Conservation (phyloP, 2,888 invertebrate species). For the Eristalis arbustorum region DNA sequence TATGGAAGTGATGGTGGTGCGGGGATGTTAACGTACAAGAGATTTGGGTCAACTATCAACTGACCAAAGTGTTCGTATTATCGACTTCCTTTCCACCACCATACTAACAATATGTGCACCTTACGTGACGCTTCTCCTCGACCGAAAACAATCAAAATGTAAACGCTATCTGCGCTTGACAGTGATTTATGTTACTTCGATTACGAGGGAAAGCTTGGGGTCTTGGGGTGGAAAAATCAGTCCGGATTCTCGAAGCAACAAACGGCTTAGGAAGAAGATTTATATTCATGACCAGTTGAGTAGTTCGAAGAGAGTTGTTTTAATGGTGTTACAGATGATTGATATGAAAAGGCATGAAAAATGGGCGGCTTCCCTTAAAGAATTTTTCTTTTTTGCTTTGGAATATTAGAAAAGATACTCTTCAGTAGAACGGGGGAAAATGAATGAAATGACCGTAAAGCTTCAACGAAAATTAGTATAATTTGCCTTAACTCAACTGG, state of each 20-base stretch:
- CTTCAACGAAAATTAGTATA: slow-evolving; percentile 19
- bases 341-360: slow-evolving; percentile 48
- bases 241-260: slow-evolving; percentile 68
- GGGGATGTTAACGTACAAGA: slow-evolving; percentile 17
- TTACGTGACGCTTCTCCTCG: slow-evolving; percentile 18
- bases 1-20: background rate
- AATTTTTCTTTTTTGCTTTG: background rate
- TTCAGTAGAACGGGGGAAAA: slow-evolving; percentile 1
- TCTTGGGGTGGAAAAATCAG: slow-evolving; percentile 59
- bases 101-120: slow-evolving; percentile 35
- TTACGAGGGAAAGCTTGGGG: slow-evolving; percentile 61
- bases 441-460: background rate
- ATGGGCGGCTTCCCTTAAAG: slow-evolving; percentile 10
- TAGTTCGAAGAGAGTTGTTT: slow-evolving; percentile 68
- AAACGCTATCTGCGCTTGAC: slow-evolving; percentile 69
- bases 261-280: slow-evolving; percentile 69
- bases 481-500: slow-evolving; percentile 1
- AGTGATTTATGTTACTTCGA: slow-evolving; percentile 69
- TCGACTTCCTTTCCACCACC: slow-evolving; percentile 26
- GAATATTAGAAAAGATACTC: slow-evolving; percentile 15
- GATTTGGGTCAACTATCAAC: slow-evolving; percentile 59
- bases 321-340: slow-evolving; percentile 69
- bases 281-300: slow-evolving; percentile 70
- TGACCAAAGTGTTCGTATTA: slow-evolving; percentile 56
- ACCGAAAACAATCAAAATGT: slow-evolving; percentile 67